Evolutionary conservation across 2,888 invertebrate species (phyloP).

Genomic region (Parnassius glacialis): DNA sequence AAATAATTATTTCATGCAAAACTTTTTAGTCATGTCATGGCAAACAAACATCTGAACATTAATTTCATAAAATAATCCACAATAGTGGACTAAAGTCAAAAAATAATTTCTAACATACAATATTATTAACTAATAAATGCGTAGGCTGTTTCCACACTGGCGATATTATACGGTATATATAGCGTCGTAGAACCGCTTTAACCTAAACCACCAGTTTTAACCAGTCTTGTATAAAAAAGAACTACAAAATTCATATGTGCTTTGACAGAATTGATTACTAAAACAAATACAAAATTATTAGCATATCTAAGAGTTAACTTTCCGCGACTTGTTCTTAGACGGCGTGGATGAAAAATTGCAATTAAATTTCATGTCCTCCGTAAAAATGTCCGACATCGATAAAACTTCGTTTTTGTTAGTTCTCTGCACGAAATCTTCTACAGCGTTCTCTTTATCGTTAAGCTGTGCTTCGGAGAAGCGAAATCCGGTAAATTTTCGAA

Average conservation of each 20-base stretch:
- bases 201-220: background rate
- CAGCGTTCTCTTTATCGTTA: constrained; percentile 61
- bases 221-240: constrained; percentile 31
- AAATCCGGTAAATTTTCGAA: constrained; percentile 46
- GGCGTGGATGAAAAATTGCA: constrained; percentile 76
- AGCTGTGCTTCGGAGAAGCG: constrained; percentile 54
- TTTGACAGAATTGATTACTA: constrained; percentile 35
- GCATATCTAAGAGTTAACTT: constrained; percentile 45
- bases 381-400: constrained; percentile 72
- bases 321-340: constrained; percentile 69
- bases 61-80: constrained; percentile 53
- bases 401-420: constrained; percentile 59
- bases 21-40: constrained; percentile 38
- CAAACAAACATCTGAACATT: constrained; percentile 36
- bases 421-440: constrained; percentile 52
- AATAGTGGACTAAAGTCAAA: constrained; percentile 60
- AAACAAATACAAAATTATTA: constrained; percentile 19
- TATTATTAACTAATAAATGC: constrained; percentile 11
- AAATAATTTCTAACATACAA: constrained; percentile 13
- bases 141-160: background rate
- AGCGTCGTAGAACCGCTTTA: background rate
- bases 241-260: constrained; percentile 53
- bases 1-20: constrained; percentile 56
- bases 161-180: background rate
- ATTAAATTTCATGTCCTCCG: constrained; percentile 69